phyloP scores from a whole-genome alignment of 2,797 vertebrate species.

The Nyctalus aviator region DNA sequence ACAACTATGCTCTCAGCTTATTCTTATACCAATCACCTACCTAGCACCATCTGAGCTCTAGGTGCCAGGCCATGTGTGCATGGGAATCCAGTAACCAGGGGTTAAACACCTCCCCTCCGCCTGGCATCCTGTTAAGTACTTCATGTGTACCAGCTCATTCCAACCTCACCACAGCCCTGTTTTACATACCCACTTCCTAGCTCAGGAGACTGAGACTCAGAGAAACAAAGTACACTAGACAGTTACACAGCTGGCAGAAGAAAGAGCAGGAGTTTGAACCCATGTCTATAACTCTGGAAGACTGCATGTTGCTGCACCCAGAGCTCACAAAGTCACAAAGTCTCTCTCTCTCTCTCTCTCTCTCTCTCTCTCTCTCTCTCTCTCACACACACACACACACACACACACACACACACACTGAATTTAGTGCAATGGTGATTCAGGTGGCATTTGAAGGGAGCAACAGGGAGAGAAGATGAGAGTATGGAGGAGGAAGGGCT shows the following conservation, averaged over 20 bases:
- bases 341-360: too few relatives aligned
- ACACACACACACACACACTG: background rate
- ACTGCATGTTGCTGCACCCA: background rate
- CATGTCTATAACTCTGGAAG: background rate
- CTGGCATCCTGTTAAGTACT: background rate
- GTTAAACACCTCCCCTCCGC: background rate
- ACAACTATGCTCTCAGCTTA: background rate
- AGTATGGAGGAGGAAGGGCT: background rate
- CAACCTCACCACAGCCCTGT: background rate
- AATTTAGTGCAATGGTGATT: background rate
- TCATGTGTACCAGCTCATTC: background rate
- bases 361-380: too few relatives aligned
- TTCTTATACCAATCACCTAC: background rate
- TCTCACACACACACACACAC: too few relatives aligned
- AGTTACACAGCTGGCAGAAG: background rate
- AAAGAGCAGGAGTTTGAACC: background rate
- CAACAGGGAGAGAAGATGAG: background rate
- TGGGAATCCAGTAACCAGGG: background rate
- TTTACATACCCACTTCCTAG: background rate
- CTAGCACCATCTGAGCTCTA: background rate
- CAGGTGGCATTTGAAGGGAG: background rate
- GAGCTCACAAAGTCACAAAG: background rate
- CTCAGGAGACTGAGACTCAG: background rate
- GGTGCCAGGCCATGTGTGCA: background rate
- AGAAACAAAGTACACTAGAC: background rate